phyloP scores from a whole-genome alignment of 2,113 vertebrate species.

The Crocuta crocuta region DNA sequence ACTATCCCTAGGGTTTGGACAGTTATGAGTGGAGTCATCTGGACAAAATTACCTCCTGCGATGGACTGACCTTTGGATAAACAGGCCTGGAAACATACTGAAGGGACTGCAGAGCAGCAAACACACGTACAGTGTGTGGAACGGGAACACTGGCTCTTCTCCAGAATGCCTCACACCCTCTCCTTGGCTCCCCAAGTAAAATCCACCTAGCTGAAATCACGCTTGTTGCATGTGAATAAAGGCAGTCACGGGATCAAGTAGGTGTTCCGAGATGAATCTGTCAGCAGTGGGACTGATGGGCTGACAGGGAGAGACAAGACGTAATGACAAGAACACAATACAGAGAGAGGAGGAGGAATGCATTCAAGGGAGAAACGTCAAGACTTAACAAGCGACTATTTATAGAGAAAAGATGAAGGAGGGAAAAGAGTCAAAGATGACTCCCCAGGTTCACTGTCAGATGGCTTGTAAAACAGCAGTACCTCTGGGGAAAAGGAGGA shows the following conservation, averaged over 20 bases:
- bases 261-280: conserved; percentile 64
- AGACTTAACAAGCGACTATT: conserved; percentile 67
- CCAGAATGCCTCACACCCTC: background rate
- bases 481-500: background rate
- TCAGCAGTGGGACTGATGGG: conserved; percentile 69
- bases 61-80: background rate
- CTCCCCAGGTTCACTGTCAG: conserved; percentile 10
- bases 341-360: conserved; percentile 48
- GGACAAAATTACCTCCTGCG: background rate
- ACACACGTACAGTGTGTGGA: too few species aligned
- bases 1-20: background rate
- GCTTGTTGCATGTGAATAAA: conserved; percentile 43
- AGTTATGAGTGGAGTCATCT: background rate
- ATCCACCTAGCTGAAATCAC: conserved; percentile 10
- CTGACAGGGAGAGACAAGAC: conserved; percentile 57
- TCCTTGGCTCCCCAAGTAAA: background rate
- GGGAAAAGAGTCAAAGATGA: conserved; percentile 33
- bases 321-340: conserved; percentile 47
- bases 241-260: conserved; percentile 38
- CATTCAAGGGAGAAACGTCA: conserved; percentile 20
- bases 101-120: background rate
- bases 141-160: background rate
- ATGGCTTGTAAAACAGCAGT: background rate
- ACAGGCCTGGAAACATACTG: background rate
- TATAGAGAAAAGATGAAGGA: conserved; percentile 57